These are phyloP conservation scores for Hemichromis elongatus DNA, from an alignment of 2,113 vertebrate species.

Conservation along the genomic window DNA sequence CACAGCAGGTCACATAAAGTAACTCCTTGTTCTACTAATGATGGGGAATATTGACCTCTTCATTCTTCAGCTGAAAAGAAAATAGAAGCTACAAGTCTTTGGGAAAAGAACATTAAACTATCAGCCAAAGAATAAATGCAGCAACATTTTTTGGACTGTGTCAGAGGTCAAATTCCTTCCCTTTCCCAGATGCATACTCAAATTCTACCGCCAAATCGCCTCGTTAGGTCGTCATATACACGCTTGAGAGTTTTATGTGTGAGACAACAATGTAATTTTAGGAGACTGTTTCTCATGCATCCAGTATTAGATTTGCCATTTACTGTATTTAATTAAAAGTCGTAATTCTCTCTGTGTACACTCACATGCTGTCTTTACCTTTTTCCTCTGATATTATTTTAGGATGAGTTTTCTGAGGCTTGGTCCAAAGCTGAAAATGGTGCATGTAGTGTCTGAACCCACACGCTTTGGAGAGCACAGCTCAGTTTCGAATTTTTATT, in stretches of 20 bases:
- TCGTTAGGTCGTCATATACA: constrained; percentile 43
- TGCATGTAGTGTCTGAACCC: background rate
- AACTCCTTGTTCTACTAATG: constrained; percentile 25
- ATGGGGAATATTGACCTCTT: constrained; percentile 16
- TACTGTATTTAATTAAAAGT: background rate
- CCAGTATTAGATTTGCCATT: background rate
- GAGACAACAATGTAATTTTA: constrained; percentile 48
- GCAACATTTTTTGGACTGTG: constrained; percentile 54
- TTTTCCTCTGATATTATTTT: background rate
- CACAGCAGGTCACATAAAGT: background rate
- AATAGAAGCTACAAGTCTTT: constrained; percentile 47
- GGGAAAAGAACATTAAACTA: constrained; percentile 68
- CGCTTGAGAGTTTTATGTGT: constrained; percentile 53
- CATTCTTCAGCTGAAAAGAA: constrained; percentile 34
- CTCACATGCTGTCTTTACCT: background rate
- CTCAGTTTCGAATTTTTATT: background rate
- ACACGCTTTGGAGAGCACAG: background rate
- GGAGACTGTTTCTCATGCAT: constrained; percentile 36
- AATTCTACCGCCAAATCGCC: constrained; percentile 25
- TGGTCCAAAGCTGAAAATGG: background rate
- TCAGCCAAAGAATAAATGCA: constrained; percentile 64
- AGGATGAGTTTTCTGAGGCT: background rate
- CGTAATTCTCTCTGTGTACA: background rate
- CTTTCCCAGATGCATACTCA: constrained; percentile 64
- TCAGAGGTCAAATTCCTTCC: constrained; percentile 66